These are phyloP conservation scores for Hoplostethus atlanticus DNA, from an alignment of 2,797 vertebrate genomes.

Conservation along the genomic window DNA sequence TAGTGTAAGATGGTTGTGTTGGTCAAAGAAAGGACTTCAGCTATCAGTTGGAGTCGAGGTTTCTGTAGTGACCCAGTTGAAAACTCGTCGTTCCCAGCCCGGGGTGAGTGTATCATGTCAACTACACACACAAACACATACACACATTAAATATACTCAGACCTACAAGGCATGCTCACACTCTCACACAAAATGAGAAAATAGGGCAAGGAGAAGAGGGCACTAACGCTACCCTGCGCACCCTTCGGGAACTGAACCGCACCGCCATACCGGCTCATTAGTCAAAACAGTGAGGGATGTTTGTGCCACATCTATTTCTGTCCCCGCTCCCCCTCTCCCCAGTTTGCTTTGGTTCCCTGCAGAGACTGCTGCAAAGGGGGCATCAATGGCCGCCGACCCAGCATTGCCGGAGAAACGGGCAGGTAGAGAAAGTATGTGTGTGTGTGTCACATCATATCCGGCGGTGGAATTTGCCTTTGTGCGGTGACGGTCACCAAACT, in stretches of 20 bases:
- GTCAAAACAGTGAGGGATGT: constrained; percentile 67
- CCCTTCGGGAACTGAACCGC: constrained; percentile 69
- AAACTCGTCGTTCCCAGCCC: constrained; percentile 17
- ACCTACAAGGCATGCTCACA: constrained; percentile 24
- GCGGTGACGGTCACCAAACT: constrained; percentile 54
- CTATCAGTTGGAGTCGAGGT: constrained; percentile 24
- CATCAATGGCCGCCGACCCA: constrained; percentile 57
- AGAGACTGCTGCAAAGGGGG: constrained; percentile 48
- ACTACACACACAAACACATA: constrained; percentile 26
- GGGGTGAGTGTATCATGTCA: constrained; percentile 29
- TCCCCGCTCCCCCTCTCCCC: constrained; percentile 63
- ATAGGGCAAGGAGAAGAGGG: constrained; percentile 76
- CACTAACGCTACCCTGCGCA: constrained; percentile 43
- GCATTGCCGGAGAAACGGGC: constrained; percentile 52
- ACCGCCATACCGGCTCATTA: constrained; percentile 76
- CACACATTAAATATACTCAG: constrained; percentile 5
- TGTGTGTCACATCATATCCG: constrained; percentile 40
- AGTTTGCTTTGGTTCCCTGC: constrained; percentile 45
- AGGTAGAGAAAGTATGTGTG: constrained; percentile 45
- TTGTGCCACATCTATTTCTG: constrained; percentile 78
- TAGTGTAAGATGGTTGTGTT: constrained; percentile 19
- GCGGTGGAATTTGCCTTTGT: constrained; percentile 39
- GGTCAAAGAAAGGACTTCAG: constrained; percentile 28
- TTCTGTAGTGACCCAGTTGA: constrained; percentile 58
- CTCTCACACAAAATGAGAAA: constrained; percentile 53